Evolutionary conservation across 2,797 vertebrate genomes (phyloP).

Genomic region (Paramormyrops hopkinsi): DNA sequence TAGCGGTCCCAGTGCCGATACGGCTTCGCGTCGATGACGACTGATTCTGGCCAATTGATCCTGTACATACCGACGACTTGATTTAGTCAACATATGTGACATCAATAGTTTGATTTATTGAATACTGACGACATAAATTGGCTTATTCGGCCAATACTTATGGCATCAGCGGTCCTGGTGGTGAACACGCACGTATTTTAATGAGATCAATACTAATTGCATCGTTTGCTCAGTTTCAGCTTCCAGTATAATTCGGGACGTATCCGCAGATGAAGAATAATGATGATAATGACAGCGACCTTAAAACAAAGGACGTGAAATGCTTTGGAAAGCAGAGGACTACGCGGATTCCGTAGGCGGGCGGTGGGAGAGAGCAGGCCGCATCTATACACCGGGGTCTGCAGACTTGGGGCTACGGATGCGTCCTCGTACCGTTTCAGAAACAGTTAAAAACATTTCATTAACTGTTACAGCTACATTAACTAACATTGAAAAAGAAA

Average conservation of each 20-base stretch:
- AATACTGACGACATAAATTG: constrained; percentile 3
- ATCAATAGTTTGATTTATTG: constrained; percentile 9
- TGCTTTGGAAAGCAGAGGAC: background rate
- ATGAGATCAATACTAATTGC: background rate
- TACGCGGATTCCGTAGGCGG: background rate
- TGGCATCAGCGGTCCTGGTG: background rate
- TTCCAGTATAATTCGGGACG: background rate
- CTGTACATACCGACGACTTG: background rate
- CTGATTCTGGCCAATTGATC: background rate
- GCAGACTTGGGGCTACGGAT: background rate
- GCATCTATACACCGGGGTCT: background rate
- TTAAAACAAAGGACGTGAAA: background rate
- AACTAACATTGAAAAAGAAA: background rate
- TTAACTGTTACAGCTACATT: background rate
- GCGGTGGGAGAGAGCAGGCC: background rate
- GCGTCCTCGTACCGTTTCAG: background rate
- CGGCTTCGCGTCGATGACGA: background rate
- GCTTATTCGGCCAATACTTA: background rate
- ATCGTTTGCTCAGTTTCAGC: constrained; percentile 1
- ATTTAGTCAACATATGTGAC: background rate
- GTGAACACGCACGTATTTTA: background rate
- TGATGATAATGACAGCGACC: background rate
- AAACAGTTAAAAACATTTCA: background rate
- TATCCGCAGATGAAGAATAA: background rate
- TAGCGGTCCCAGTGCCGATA: background rate